A percentile compares a stretch with the other conserved stretches of the same genome.
Evolutionary conservation across 2,113 vertebrate genomes (phyloP).

Genomic region (Sigmodon hispidus): DNA sequence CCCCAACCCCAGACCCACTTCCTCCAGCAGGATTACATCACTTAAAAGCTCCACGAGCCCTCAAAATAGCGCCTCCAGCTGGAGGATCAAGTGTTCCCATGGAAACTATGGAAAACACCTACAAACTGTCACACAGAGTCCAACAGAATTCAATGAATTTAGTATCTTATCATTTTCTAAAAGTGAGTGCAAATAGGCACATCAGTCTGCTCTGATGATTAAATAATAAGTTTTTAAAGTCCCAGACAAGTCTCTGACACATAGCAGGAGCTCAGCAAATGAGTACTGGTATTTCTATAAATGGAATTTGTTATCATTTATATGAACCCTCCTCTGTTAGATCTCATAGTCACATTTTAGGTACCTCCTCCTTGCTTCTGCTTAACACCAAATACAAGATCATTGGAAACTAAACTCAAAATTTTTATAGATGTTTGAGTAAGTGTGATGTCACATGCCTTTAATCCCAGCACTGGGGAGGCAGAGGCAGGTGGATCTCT

Average conservation of each 20-base stretch:
- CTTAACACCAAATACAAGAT: slow-evolving; percentile 1
- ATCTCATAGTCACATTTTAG: slow-evolving; percentile 8
- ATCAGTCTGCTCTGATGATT: background rate
- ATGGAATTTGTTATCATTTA: slow-evolving; percentile 9
- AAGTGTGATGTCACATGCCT: background rate
- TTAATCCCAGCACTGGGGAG: background rate
- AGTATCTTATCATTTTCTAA: background rate
- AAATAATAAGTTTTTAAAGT: background rate
- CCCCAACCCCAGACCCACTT: background rate
- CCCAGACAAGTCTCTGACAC: background rate
- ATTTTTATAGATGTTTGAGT: background rate
- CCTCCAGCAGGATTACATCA: background rate
- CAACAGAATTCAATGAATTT: background rate
- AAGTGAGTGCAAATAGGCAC: background rate
- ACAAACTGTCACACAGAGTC: background rate
- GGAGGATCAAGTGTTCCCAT: background rate
- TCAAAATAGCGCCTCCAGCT: background rate
- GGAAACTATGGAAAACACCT: background rate
- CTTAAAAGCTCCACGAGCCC: background rate
- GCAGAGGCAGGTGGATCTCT: background rate
- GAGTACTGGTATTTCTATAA: background rate
- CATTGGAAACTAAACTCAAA: background rate
- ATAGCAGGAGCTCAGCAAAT: background rate
- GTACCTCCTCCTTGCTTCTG: background rate
- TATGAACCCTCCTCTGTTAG: background rate